Base-by-base conservation (phyloP, 2,888 invertebrate genomes). In the Apamea anceps region DNA sequence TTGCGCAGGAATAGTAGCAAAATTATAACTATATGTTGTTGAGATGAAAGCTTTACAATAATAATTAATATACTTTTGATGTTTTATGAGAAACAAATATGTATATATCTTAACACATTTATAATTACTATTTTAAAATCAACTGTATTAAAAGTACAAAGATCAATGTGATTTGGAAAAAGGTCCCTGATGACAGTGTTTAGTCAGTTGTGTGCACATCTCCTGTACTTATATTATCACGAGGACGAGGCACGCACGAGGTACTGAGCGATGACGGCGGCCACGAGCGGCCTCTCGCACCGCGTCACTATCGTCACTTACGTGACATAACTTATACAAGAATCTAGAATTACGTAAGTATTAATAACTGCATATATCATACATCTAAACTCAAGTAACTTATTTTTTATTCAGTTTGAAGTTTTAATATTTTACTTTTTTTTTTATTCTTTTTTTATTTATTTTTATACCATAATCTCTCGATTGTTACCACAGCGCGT, bases 381-480 rank as follows among this genome's bases (percentile, higher is more conserved):
- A 96, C 96, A 96, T 95, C 96, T 96, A 97, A 96, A 95, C 95
- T 95, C 96, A 95, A 95, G 96, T 96, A 96, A 95, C 95, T 96
- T 96, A 96, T 96, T 96, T 96, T 95, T 96, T 96, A 95, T 95
- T 95, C 94, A 94, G 96, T 97, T 97, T 97, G 95, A 94, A 91
- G 94, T 97, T 97, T 96, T 95, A 96, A 94, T 93, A 94, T 95
- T 97, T 97, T 97, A 95, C 97, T 97, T 96, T 97, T 97, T 37
- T 97, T 97, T 97, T 97, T 97, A 93, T 94, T 86, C 1, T 88
- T 93, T 94, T 37, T 95, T 92, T 91, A 88, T 88, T 91, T 95
- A 94, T 95, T 95, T 96, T 95, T 96, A 95, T 97, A 96, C 95
- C 96, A 96, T 97, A 97, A 97, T 97, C 97, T 97, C 97, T 97